Percentiles rank a stretch among this genome's conserved stretches.
These are phyloP conservation scores for Nomada ferruginata DNA, from an alignment of 2,888 invertebrate species.

Conservation along the genomic window DNA sequence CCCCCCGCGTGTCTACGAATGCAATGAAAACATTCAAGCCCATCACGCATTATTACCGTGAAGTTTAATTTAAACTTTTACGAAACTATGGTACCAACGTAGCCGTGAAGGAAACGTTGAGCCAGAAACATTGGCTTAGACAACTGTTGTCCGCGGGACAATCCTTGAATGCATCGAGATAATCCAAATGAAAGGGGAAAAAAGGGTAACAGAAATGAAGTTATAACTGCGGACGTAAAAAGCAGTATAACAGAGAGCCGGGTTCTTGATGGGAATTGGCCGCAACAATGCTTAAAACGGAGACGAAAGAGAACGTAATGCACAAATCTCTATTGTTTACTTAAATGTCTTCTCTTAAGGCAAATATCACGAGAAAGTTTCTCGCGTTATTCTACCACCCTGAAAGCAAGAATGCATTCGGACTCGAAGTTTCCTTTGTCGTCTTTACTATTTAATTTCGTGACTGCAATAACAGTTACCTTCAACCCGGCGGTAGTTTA, in stretches of 20 bases:
- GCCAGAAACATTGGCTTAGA: not conserved
- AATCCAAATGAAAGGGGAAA: slow-evolving; percentile 21
- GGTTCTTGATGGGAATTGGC: slow-evolving; percentile 7
- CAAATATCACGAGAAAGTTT: not conserved
- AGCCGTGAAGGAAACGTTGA: not conserved
- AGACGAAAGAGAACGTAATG: slow-evolving; percentile 20
- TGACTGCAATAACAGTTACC: not conserved
- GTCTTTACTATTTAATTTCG: not conserved
- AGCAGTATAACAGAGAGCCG: not conserved
- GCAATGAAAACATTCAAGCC: slow-evolving; percentile 9
- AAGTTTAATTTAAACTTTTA: slow-evolving; percentile 28
- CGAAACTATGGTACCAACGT: not conserved
- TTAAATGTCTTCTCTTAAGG: slow-evolving; percentile 15
- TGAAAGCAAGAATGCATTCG: not conserved
- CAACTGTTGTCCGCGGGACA: not conserved
- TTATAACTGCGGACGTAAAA: slow-evolving; percentile 15
- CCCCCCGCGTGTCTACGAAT: not conserved
- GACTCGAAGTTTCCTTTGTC: not conserved
- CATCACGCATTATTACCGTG: slow-evolving; percentile 14
- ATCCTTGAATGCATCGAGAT: slow-evolving; percentile 7
- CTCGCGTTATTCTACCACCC: not conserved
- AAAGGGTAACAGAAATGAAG: not conserved
- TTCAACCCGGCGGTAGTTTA: not conserved
- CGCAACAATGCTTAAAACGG: not conserved
- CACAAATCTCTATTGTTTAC: slow-evolving; percentile 4